A percentile compares a stretch with the other conserved stretches of the same genome.
These are phyloP conservation scores for Lamprologus tigripictilis DNA, from an alignment of 2,113 vertebrate genomes.

Conservation along the genomic window DNA sequence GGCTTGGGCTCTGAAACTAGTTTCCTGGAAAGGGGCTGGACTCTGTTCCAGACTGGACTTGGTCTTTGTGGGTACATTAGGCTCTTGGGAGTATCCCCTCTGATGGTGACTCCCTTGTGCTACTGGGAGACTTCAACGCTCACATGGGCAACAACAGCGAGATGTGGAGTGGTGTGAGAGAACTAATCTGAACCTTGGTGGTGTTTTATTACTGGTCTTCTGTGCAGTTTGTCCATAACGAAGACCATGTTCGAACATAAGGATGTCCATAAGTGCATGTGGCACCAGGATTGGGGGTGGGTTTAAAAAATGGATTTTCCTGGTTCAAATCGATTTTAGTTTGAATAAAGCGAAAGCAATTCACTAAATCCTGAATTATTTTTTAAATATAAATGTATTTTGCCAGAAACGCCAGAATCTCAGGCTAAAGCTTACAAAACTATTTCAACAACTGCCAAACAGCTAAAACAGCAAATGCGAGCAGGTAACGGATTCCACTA, in stretches of 20 bases:
- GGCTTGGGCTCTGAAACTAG: neutral
- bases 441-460: neutral
- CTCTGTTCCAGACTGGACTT: neutral
- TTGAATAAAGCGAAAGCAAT: fast-evolving
- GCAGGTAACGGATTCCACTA: neutral
- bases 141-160: neutral
- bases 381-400: neutral
- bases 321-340: fast-evolving
- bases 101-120: neutral
- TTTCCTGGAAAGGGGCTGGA: neutral
- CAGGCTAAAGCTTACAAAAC: neutral
- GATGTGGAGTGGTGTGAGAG: neutral
- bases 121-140: neutral
- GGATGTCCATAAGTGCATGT: neutral
- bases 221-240: neutral
- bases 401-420: neutral
- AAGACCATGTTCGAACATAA: neutral
- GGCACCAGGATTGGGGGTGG: neutral
- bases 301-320: neutral
- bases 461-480: neutral
- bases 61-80: neutral
- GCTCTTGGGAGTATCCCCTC: neutral
- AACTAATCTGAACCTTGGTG: neutral
- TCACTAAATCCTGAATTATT: fast-evolving
- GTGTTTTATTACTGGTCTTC: neutral